Percentiles rank a stretch among this genome's conserved stretches.
These are phyloP conservation scores for Serripes groenlandicus DNA, from an alignment of 2,888 invertebrate species.

Conservation along the genomic window DNA sequence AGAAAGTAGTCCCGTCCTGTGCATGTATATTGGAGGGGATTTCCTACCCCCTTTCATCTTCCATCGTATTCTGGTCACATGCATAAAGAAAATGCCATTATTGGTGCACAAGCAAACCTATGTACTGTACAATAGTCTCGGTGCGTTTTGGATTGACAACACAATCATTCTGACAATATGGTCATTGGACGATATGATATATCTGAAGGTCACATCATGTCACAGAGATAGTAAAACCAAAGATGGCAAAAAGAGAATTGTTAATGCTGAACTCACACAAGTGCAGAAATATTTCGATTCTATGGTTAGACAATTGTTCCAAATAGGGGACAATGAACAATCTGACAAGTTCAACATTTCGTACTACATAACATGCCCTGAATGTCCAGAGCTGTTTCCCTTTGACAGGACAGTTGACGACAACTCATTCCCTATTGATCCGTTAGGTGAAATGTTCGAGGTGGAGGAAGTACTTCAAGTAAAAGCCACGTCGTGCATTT, in stretches of 20 bases:
- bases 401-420: slow-evolving; percentile 9
- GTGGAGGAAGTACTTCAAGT: not conserved
- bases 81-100: slow-evolving; percentile 8
- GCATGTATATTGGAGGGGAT: not conserved
- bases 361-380: not conserved
- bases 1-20: slow-evolving; percentile 1
- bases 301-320: not conserved
- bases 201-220: slow-evolving; percentile 1
- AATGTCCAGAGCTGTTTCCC: slow-evolving; percentile 7
- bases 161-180: not conserved
- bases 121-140: slow-evolving; percentile 1
- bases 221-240: not conserved
- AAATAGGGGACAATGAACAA: not conserved
- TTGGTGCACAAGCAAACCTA: not conserved
- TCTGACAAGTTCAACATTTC: not conserved
- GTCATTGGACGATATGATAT: slow-evolving; percentile 14
- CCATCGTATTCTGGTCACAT: not conserved
- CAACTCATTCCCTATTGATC: not conserved
- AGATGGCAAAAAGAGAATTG: not conserved
- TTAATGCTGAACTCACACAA: not conserved
- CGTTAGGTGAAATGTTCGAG: not conserved
- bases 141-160: not conserved
- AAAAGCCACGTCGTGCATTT: not conserved
- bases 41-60: not conserved
- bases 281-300: not conserved